phyloP scores from a whole-genome alignment of 35 echinoderm and acorn worm species.

The Diadema setosum region DNA sequence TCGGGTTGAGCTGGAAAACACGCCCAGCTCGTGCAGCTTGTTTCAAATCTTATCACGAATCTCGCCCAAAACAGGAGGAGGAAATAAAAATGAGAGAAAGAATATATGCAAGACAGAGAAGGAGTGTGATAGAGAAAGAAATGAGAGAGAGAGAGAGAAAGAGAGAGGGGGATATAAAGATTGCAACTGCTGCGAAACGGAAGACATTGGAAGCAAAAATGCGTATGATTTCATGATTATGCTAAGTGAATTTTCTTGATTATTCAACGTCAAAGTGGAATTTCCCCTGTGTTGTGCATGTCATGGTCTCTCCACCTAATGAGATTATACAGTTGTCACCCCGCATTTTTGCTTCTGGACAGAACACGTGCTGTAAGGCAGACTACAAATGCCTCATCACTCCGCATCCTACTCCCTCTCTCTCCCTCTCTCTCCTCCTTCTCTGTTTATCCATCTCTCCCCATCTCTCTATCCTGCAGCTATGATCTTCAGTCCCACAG shows the following conservation, averaged over 20 bases:
- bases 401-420: not conserved
- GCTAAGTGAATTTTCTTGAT: conserved; percentile 23
- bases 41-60: conserved; percentile 14
- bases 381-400: not conserved
- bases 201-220: conserved; percentile 2
- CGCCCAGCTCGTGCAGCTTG: not conserved
- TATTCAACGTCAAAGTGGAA: not conserved
- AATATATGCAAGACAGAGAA: too few species aligned
- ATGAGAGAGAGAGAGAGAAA: not conserved
- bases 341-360: not conserved
- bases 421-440: not conserved
- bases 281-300: not conserved
- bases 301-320: not conserved
- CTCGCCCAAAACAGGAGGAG: too few species aligned
- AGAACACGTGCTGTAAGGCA: not conserved
- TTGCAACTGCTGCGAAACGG: too few species aligned
- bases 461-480: too few species aligned
- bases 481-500: too few species aligned
- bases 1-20: not conserved
- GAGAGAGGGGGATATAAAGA: not conserved
- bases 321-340: conserved; percentile 3
- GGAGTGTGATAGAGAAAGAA: not conserved
- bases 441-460: too few species aligned
- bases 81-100: not conserved
- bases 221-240: conserved; percentile 23